Conservation (phyloP, 2,888 invertebrate species). For the Mythimna vitellina region DNA sequence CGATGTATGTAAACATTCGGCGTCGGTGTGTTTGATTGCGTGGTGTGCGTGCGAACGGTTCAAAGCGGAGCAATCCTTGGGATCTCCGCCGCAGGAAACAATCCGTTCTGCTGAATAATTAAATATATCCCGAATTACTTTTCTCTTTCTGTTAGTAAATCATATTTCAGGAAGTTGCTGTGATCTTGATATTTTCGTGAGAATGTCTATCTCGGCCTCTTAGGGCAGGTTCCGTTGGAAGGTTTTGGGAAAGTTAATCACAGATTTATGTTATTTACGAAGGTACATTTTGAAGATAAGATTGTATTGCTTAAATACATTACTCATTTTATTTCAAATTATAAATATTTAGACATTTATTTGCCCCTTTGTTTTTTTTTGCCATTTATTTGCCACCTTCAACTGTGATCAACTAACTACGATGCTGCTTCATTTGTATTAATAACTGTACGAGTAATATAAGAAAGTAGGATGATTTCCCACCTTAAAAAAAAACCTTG, state of each 20-base stretch:
- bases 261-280: constrained; percentile 1
- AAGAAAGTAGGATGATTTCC: no score
- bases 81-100: constrained; percentile 63
- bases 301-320: constrained; percentile 6
- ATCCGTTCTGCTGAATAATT: constrained; percentile 69
- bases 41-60: constrained; percentile 38
- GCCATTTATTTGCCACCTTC: background rate
- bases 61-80: constrained; percentile 39
- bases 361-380: background rate
- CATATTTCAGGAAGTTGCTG: constrained; percentile 64
- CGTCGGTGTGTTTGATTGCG: constrained; percentile 25
- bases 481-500: background rate
- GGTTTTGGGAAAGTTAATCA: background rate
- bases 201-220: background rate
- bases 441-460: background rate
- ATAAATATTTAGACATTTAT: background rate
- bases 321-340: constrained; percentile 1
- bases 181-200: constrained; percentile 49
- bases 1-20: constrained; percentile 3
- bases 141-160: constrained; percentile 61
- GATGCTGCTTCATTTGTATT: background rate
- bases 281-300: background rate
- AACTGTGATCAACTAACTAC: background rate
- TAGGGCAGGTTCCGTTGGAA: background rate
- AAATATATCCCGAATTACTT: constrained; percentile 69